These are phyloP conservation scores for Coronaproctus castanopsis DNA, from an alignment of 2,888 invertebrate genomes.

Conservation along the genomic window DNA sequence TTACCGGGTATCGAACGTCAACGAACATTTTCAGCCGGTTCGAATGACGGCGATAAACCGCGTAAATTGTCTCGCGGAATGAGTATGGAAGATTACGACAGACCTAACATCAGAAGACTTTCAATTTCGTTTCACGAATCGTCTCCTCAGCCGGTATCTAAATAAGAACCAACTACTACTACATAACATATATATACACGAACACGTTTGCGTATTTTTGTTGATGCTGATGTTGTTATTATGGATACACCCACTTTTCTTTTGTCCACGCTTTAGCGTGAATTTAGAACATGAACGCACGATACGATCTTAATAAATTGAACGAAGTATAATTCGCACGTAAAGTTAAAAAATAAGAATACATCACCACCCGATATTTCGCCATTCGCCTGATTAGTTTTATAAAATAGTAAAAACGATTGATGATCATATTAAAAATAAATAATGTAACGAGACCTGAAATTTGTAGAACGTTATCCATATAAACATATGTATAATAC, in stretches of 20 bases:
- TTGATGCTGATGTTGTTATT: background rate
- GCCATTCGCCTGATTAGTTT: too few relatives aligned
- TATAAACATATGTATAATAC: too few relatives aligned
- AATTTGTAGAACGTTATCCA: too few relatives aligned
- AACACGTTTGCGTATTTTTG: background rate
- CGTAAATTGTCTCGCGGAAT: conserved; percentile 35
- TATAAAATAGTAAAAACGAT: too few relatives aligned
- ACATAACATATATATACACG: background rate
- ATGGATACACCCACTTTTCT: background rate
- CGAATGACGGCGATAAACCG: conserved; percentile 29
- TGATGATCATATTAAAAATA: too few relatives aligned
- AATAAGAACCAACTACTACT: conserved; percentile 1
- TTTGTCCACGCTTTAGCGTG: background rate
- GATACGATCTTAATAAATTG: too few relatives aligned
- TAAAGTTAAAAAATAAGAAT: too few relatives aligned
- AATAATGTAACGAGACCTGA: too few relatives aligned
- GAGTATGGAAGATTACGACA: conserved; percentile 67
- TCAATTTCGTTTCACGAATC: conserved; percentile 34
- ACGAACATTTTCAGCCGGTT: conserved; percentile 37
- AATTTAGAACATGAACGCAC: too few relatives aligned
- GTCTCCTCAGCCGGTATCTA: conserved; percentile 11
- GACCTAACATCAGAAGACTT: conserved; percentile 52
- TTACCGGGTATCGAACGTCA: conserved; percentile 60
- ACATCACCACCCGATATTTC: too few relatives aligned
- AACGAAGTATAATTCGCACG: too few relatives aligned